These are phyloP conservation scores for Tapirus indicus DNA, from an alignment of 2,797 vertebrate genomes.

Conservation along the genomic window DNA sequence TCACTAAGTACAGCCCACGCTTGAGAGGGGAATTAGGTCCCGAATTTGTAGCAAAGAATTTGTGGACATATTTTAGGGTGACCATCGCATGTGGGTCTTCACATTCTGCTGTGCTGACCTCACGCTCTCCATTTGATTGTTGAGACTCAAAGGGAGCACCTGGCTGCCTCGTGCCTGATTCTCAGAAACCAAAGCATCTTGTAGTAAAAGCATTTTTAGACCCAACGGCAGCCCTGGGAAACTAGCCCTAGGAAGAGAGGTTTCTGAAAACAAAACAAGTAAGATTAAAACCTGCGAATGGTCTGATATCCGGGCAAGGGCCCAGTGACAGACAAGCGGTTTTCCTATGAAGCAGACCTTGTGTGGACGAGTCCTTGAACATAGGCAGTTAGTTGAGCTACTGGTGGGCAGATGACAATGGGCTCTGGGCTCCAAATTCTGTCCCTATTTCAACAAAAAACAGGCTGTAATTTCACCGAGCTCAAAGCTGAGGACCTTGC, in stretches of 20 bases:
- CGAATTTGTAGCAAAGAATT: too few relatives aligned
- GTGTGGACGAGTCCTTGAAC: not conserved
- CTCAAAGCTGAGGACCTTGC: not conserved
- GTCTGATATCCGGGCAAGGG: not conserved
- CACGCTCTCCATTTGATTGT: fast-evolving
- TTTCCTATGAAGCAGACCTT: too few relatives aligned
- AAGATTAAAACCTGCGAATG: not conserved
- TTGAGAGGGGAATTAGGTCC: not conserved
- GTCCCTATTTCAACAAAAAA: fast-evolving
- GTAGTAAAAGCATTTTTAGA: not conserved
- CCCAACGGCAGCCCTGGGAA: not conserved
- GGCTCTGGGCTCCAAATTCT: not conserved
- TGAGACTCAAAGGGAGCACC: not conserved
- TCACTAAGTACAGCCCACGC: not conserved
- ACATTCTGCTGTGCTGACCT: not conserved
- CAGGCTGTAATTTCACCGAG: not conserved
- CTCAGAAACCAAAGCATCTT: not conserved
- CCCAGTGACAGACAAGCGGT: not conserved
- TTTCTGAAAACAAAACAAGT: not conserved
- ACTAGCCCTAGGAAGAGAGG: not conserved
- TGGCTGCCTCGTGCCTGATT: not conserved
- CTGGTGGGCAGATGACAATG: not conserved
- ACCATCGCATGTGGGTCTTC: not conserved
- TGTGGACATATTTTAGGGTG: not conserved
- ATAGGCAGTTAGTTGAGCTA: fast-evolving